Conservation (phyloP, 2,888 invertebrate species). For the Nematopogon swammerdamellus region DNA sequence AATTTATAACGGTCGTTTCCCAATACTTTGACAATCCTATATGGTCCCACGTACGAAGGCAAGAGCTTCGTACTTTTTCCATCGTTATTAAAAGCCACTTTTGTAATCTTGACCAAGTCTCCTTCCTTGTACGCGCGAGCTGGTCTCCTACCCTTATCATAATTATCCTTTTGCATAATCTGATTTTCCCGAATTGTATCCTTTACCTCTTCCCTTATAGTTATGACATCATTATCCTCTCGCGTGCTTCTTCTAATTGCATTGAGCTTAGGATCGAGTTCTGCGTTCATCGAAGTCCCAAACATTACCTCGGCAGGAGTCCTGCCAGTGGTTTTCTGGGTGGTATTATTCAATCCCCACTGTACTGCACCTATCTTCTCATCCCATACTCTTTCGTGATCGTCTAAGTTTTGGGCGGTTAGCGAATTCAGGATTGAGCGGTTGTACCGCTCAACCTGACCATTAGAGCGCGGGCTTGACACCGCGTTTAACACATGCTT, state of each 20-base stretch:
- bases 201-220: no score
- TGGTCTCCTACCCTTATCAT: no score
- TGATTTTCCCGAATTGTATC: no score
- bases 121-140: slow-evolving; percentile 2
- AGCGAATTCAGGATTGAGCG: slow-evolving; percentile 17
- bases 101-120: slow-evolving; percentile 8
- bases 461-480: slow-evolving; percentile 7
- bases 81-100: slow-evolving; percentile 5
- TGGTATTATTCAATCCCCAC: slow-evolving; percentile 17
- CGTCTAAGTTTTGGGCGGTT: slow-evolving; percentile 14
- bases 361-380: slow-evolving; percentile 16
- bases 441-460: slow-evolving; percentile 21
- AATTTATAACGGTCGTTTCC: slow-evolving; percentile 5
- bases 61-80: slow-evolving; percentile 8
- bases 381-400: slow-evolving; percentile 22
- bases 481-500: slow-evolving; percentile 12
- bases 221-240: not conserved
- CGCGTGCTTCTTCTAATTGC: not conserved
- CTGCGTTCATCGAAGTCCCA: slow-evolving; percentile 8
- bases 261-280: slow-evolving; percentile 1
- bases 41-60: slow-evolving; percentile 6
- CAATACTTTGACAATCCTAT: slow-evolving; percentile 3
- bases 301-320: slow-evolving; percentile 15
- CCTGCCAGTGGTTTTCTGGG: slow-evolving; percentile 14
- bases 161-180: no score